Evolutionary conservation across 2,888 invertebrate species (phyloP).

Genomic region (Ornithoptera alexandrae): DNA sequence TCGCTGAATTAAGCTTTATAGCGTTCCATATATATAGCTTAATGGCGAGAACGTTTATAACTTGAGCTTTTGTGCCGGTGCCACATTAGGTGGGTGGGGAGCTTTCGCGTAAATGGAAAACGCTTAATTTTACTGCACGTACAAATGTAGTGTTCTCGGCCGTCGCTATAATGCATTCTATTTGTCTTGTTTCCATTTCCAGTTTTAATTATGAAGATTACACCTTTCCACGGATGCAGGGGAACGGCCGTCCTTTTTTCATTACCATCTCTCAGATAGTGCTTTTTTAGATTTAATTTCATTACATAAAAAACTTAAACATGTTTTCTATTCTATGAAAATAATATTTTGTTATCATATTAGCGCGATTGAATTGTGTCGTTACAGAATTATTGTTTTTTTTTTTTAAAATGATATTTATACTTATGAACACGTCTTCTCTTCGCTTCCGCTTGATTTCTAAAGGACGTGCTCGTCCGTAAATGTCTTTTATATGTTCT

Average conservation of each 20-base stretch:
- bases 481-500: too few species aligned
- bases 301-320: too few species aligned
- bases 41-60: conserved; percentile 23
- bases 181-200: conserved; percentile 28
- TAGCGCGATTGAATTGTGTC: too few species aligned
- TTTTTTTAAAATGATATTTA: too few species aligned
- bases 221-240: not conserved
- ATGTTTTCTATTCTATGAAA: too few species aligned
- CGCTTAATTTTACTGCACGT: conserved; percentile 32
- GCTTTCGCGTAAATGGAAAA: conserved; percentile 32
- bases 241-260: not conserved
- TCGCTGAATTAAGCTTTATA: conserved; percentile 1
- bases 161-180: conserved; percentile 27
- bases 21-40: conserved; percentile 26
- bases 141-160: conserved; percentile 28
- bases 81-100: conserved; percentile 27
- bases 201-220: conserved; percentile 22
- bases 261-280: too few species aligned
- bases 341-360: too few species aligned
- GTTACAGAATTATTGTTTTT: too few species aligned
- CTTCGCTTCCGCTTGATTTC: too few species aligned
- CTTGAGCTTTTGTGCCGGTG: conserved; percentile 25
- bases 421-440: too few species aligned
- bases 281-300: too few species aligned
- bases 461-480: too few species aligned